Percentiles rank a stretch among this genome's conserved stretches.
Conservation (phyloP, 2,888 invertebrate genomes). For the Doris montereyensis region DNA sequence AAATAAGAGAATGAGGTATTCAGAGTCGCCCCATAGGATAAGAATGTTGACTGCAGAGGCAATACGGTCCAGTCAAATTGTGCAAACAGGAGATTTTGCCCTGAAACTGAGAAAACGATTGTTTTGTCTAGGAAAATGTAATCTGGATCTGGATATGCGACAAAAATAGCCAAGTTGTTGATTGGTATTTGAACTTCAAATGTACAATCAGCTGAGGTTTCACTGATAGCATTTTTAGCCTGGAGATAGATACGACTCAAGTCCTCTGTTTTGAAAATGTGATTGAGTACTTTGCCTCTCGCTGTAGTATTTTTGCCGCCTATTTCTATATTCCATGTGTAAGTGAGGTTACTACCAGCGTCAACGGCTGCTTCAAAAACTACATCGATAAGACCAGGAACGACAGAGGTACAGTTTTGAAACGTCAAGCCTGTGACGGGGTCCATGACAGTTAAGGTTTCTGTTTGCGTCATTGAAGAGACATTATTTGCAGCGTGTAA, state of each 20-base stretch:
- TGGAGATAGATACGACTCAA: constrained; percentile 47
- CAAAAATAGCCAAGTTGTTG: constrained; percentile 14
- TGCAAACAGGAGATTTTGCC: constrained; percentile 33
- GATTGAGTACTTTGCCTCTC: constrained; percentile 23
- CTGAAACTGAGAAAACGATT: constrained; percentile 36
- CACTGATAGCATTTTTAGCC: constrained; percentile 53
- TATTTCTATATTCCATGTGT: constrained; percentile 35
- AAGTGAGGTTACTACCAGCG: constrained; percentile 41
- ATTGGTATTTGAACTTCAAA: constrained; percentile 33
- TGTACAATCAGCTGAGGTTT: constrained; percentile 24
- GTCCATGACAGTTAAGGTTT: constrained; percentile 30
- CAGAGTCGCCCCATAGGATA: background rate
- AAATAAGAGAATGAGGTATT: background rate
- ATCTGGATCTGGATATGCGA: constrained; percentile 31
- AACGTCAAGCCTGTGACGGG: constrained; percentile 30
- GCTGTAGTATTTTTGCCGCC: constrained; percentile 18
- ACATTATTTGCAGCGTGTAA: constrained; percentile 40
- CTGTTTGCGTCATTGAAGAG: constrained; percentile 7
- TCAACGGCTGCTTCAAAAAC: constrained; percentile 5
- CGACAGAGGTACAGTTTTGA: constrained; percentile 25
- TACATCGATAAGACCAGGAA: background rate
- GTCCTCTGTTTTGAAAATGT: constrained; percentile 42
- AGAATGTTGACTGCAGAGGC: background rate
- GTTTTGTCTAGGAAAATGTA: constrained; percentile 44
- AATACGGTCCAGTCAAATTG: constrained; percentile 31